These are phyloP conservation scores for Netelia virgata DNA, from an alignment of 2,888 invertebrate genomes.

Conservation along the genomic window DNA sequence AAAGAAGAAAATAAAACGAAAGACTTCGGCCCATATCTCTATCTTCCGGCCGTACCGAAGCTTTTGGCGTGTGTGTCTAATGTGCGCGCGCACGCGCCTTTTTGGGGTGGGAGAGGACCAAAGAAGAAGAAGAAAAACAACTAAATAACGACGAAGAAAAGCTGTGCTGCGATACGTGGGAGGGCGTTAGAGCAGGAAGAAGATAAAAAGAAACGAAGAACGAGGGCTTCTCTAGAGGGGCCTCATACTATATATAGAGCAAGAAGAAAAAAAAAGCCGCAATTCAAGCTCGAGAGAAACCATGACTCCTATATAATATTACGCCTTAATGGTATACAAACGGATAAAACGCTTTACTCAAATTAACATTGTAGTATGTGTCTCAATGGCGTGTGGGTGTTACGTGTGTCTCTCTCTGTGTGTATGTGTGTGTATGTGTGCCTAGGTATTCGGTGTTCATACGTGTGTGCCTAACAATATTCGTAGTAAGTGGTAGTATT, in stretches of 20 bases:
- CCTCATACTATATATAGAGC: slow-evolving; percentile 15
- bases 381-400: slow-evolving; percentile 24
- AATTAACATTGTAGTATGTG: slow-evolving; percentile 54
- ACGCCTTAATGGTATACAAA: slow-evolving; percentile 64
- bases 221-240: slow-evolving; percentile 17
- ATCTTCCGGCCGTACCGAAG: slow-evolving; percentile 56
- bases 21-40: slow-evolving; percentile 50
- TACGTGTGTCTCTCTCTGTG: slow-evolving; percentile 66
- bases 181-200: slow-evolving; percentile 35
- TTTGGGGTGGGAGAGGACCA: neutral
- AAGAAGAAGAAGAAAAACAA: neutral
- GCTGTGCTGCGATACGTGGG: slow-evolving; percentile 39
- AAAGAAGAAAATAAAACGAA: neutral
- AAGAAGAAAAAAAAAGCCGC: slow-evolving; percentile 62
- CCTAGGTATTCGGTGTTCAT: slow-evolving; percentile 36
- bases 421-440: slow-evolving; percentile 22
- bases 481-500: slow-evolving; percentile 66
- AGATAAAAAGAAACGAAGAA: slow-evolving; percentile 57
- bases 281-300: slow-evolving; percentile 78
- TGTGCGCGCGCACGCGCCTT: neutral
- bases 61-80: slow-evolving; percentile 8
- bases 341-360: slow-evolving; percentile 62
- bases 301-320: slow-evolving; percentile 75
- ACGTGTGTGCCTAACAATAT: slow-evolving; percentile 70
- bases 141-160: slow-evolving; percentile 52